Percentiles rank a stretch among this genome's conserved stretches.
Conservation (phyloP, 2,888 invertebrate genomes). For the Brenthis ino region DNA sequence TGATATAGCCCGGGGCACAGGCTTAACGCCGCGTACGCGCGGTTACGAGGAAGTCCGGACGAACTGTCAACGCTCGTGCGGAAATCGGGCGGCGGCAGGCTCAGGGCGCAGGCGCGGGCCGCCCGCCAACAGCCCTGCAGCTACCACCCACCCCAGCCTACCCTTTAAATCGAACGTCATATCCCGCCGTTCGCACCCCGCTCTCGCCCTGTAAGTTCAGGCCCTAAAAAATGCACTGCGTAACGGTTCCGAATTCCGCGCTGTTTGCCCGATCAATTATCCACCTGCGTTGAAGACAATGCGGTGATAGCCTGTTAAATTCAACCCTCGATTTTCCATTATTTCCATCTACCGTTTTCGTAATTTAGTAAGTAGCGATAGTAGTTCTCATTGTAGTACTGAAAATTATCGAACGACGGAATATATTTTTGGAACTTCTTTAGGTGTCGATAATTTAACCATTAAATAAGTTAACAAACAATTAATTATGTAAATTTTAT, state of each 20-base stretch:
- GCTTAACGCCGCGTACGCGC: conserved; percentile 70
- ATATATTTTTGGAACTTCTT: no score
- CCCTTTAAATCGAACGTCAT: conserved; percentile 82
- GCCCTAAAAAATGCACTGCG: conserved; percentile 82
- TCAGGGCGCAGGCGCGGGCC: conserved; percentile 77
- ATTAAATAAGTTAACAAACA: no score
- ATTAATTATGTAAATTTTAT: no score
- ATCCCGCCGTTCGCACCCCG: conserved; percentile 71
- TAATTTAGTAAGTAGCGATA: no score
- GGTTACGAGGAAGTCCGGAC: conserved; percentile 80
- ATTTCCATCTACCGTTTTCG: background rate
- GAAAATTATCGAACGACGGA: no score
- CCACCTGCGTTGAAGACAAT: conserved; percentile 62
- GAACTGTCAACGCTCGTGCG: conserved; percentile 85
- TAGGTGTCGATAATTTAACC: no score
- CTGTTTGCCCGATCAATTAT: conserved; percentile 79
- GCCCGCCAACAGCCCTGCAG: conserved; percentile 82
- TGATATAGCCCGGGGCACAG: conserved; percentile 45
- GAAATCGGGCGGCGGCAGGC: conserved; percentile 81
- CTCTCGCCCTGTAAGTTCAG: conserved; percentile 72
- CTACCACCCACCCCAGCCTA: conserved; percentile 62
- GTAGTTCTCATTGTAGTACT: no score
- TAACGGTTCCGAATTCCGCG: conserved; percentile 74
- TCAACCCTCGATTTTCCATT: conserved; percentile 1
- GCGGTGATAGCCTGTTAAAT: conserved; percentile 45